A percentile compares a stretch with the other conserved stretches of the same genome.
These are phyloP conservation scores for Palythoa grandiflora DNA, from an alignment of 92 coral and sea anemone genomes.

Conservation along the genomic window DNA sequence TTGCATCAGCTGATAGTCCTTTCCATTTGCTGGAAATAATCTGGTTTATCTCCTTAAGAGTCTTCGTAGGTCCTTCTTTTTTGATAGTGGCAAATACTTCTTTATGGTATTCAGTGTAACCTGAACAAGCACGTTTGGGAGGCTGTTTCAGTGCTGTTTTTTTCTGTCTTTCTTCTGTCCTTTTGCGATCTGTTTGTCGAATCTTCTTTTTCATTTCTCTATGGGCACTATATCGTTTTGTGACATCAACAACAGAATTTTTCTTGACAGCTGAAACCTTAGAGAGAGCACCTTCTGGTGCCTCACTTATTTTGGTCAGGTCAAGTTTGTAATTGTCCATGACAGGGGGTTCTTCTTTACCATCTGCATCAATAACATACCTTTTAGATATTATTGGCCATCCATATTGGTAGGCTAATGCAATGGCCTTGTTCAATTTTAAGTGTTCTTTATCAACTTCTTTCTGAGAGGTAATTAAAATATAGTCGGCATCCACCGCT, in stretches of 20 bases:
- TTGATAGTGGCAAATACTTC: background rate
- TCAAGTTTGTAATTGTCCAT: slow-evolving; percentile 5
- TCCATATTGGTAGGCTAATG: slow-evolving; percentile 16
- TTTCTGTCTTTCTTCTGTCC: background rate
- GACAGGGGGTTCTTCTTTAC: background rate
- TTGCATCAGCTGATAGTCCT: background rate
- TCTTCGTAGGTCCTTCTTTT: background rate
- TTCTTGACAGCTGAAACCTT: slow-evolving; percentile 5
- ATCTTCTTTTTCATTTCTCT: background rate
- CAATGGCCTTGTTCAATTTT: slow-evolving; percentile 31
- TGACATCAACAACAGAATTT: background rate
- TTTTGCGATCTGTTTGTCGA: slow-evolving; percentile 4
- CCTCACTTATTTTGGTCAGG: background rate
- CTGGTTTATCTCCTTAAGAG: background rate
- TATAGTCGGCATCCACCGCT: slow-evolving; percentile 24
- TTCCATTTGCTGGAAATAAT: background rate
- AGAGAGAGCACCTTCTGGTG: background rate
- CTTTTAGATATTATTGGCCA: slow-evolving; percentile 1
- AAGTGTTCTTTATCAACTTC: slow-evolving; percentile 22
- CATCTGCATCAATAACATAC: background rate
- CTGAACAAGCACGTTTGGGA: slow-evolving; percentile 20
- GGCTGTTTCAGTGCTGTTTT: background rate
- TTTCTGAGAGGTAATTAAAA: slow-evolving; percentile 30
- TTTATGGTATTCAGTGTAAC: background rate
- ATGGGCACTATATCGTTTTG: background rate